Conservation (phyloP, 2,797 vertebrate species). For the Sphenopsis melanotis region DNA sequence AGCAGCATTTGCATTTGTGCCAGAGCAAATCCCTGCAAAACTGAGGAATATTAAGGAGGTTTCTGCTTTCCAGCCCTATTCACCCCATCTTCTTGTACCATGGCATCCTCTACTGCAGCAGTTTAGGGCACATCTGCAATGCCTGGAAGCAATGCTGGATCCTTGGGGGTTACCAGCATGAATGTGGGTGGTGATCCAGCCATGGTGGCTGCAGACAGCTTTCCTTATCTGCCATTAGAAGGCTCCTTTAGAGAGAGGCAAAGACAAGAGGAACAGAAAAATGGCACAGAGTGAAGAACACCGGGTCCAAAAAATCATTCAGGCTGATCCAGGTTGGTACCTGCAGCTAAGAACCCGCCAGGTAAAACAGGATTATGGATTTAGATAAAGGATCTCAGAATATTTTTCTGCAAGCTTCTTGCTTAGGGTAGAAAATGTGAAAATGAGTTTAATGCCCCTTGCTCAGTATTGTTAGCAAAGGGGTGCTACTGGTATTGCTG, state of each 20-base stretch:
- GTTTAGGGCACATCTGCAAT: too few species aligned
- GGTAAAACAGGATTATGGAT: neutral
- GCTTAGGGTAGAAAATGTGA: neutral
- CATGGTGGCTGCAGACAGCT: too few species aligned
- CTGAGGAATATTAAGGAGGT: conserved; percentile 44
- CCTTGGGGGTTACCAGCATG: too few species aligned
- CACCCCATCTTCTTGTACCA: too few species aligned
- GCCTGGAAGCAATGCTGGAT: too few species aligned
- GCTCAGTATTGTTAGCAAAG: neutral
- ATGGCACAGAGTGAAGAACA: neutral
- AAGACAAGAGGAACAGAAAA: neutral
- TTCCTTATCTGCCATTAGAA: neutral
- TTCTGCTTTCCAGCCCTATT: too few species aligned
- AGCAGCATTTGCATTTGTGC: conserved; percentile 62
- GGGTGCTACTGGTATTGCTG: neutral
- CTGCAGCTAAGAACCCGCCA: neutral
- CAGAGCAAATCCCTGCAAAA: conserved; percentile 30
- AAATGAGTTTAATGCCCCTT: neutral
- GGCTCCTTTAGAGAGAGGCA: neutral
- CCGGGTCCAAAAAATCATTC: neutral
- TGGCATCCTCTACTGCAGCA: too few species aligned
- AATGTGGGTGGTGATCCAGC: too few species aligned
- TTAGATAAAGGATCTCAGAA: neutral
- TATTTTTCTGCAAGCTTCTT: neutral
- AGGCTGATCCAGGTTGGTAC: neutral